Percentiles rank a stretch among this genome's conserved stretches.
Evolutionary conservation across 1,140 invertebrate species (phyloP).

Genomic region (Zaprionus vittiger): DNA sequence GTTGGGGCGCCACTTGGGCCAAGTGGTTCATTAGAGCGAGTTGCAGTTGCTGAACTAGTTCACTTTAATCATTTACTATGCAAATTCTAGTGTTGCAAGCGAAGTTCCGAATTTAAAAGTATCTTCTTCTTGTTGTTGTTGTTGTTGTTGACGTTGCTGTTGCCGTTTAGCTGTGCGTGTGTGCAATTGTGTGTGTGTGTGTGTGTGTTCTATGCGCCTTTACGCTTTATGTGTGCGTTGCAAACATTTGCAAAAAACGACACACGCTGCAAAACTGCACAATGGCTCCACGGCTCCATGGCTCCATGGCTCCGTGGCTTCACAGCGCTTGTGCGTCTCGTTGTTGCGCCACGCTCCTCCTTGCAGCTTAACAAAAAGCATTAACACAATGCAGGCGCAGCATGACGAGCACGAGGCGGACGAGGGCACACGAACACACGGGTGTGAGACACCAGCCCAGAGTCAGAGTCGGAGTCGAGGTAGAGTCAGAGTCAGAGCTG

Average conservation of each 20-base stretch:
- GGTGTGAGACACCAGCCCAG: slow-evolving; percentile 10
- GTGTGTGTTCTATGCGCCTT: slow-evolving; percentile 27
- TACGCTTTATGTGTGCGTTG: slow-evolving; percentile 49
- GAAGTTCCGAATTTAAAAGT: slow-evolving; percentile 71
- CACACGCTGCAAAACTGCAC: slow-evolving; percentile 79
- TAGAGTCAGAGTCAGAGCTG: slow-evolving; percentile 18
- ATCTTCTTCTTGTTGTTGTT: slow-evolving; percentile 52
- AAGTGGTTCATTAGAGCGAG: slow-evolving; percentile 9
- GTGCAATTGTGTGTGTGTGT: slow-evolving; percentile 10
- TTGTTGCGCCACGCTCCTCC: slow-evolving; percentile 36
- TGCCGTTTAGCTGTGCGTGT: slow-evolving; percentile 46
- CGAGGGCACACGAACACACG: slow-evolving; percentile 40
- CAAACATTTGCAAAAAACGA: slow-evolving; percentile 81
- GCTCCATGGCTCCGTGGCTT: slow-evolving; percentile 19
- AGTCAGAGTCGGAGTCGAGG: slow-evolving; percentile 36
- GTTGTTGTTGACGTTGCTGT: slow-evolving; percentile 51
- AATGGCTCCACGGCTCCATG: slow-evolving; percentile 52
- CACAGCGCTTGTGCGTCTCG: slow-evolving; percentile 33
- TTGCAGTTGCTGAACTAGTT: slow-evolving; percentile 23
- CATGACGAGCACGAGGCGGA: slow-evolving; percentile 66
- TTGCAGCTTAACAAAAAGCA: slow-evolving; percentile 81
- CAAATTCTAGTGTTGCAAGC: slow-evolving; percentile 54
- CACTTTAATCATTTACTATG: slow-evolving; percentile 49
- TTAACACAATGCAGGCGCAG: slow-evolving; percentile 81
- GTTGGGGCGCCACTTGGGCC: background rate